phyloP scores from a whole-genome alignment of 2,797 vertebrate genomes.

The Peromyscus eremicus region DNA sequence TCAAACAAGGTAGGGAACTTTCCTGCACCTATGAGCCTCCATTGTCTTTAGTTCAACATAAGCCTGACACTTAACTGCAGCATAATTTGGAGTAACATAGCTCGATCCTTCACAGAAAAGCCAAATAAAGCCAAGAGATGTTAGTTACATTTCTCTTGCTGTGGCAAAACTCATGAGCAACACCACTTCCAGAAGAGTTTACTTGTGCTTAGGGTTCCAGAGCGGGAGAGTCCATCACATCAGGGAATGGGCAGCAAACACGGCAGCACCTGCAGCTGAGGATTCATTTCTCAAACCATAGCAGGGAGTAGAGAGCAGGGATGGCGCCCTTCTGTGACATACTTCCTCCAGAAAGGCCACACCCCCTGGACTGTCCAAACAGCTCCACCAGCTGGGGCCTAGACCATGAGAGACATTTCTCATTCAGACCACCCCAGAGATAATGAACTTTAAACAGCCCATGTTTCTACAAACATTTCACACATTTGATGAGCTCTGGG shows the following conservation, averaged over 20 bases:
- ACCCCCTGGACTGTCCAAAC: not conserved
- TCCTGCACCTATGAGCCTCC: not conserved
- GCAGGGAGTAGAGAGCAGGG: not conserved
- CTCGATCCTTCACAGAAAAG: not conserved
- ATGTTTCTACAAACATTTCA: not conserved
- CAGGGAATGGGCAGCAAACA: not conserved
- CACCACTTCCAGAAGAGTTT: not conserved
- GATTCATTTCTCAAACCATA: not conserved
- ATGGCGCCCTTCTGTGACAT: too few species aligned
- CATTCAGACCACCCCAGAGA: not conserved
- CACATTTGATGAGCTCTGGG: not conserved
- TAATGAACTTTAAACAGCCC: not conserved
- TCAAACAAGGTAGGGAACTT: not conserved
- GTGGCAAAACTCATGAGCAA: not conserved
- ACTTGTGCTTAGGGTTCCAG: not conserved
- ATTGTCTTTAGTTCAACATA: not conserved
- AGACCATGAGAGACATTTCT: not conserved
- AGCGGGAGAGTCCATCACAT: not conserved
- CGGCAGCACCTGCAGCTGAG: not conserved
- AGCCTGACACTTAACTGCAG: not conserved
- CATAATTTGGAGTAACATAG: not conserved
- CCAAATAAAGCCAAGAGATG: not conserved
- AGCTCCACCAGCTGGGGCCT: not conserved
- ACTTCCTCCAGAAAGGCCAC: not conserved
- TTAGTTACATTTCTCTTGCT: not conserved